Evolutionary conservation across 2,113 vertebrate genomes (phyloP).

Genomic region (Pan troglodytes): NHGRI_mPanTro3-v2.1_pri NC_086015.1:140305501-140306000

Average conservation of each 20-base stretch:
- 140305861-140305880: background rate
- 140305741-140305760: background rate
- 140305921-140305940: background rate
- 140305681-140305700: background rate
- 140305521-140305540: background rate
- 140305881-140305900: constrained; percentile 9
- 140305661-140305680: background rate
- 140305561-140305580: background rate
- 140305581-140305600: background rate
- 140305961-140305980: background rate
- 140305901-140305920: background rate
- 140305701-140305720: background rate
- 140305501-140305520: background rate
- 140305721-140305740: background rate
- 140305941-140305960: background rate
- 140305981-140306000: background rate
- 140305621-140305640: background rate
- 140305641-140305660: background rate
- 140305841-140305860: background rate
- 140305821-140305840: background rate
- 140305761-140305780: background rate
- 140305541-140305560: background rate
- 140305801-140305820: background rate
- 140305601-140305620: background rate
- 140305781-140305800: background rate